Percentiles rank a stretch among this genome's conserved stretches.
phyloP scores from a whole-genome alignment of 2,888 invertebrate genomes.

The Clistopyga incitator region DNA sequence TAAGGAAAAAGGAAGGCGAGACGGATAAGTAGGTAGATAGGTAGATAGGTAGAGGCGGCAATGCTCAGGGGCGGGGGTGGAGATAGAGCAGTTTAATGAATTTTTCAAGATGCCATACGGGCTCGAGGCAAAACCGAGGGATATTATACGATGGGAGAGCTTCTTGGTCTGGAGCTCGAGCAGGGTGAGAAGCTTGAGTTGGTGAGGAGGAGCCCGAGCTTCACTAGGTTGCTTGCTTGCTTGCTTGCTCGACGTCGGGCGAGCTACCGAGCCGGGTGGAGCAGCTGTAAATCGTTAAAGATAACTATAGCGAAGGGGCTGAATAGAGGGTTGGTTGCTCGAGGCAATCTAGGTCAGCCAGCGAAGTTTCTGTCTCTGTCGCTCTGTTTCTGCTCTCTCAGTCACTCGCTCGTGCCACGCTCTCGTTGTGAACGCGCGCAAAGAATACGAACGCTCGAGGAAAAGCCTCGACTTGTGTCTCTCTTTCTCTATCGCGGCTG shows the following conservation, averaged over 20 bases:
- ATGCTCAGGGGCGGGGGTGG: not conserved
- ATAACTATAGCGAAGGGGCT: conserved; percentile 69
- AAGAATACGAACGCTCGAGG: conserved; percentile 15
- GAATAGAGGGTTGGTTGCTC: conserved; percentile 70
- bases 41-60: not conserved
- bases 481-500: conserved; percentile 18
- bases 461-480: conserved; percentile 2
- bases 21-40: not conserved
- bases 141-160: conserved; percentile 45
- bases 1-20: not conserved
- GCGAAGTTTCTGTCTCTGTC: conserved; percentile 11
- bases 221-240: conserved; percentile 23
- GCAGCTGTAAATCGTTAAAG: conserved; percentile 73
- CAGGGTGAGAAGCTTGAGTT: conserved; percentile 42
- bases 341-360: conserved; percentile 72
- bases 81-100: conserved; percentile 61
- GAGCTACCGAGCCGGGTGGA: conserved; percentile 49
- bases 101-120: conserved; percentile 63
- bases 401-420: conserved; percentile 1
- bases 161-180: conserved; percentile 6
- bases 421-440: conserved; percentile 9
- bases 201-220: conserved; percentile 41
- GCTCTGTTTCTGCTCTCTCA: not conserved
- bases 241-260: conserved; percentile 28
- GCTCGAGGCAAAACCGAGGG: conserved; percentile 52